Evolutionary conservation across 2,797 vertebrate genomes (phyloP), one percentile per base, ranked within the genome.

Genomic region (Sphenopsis melanotis): DNA sequence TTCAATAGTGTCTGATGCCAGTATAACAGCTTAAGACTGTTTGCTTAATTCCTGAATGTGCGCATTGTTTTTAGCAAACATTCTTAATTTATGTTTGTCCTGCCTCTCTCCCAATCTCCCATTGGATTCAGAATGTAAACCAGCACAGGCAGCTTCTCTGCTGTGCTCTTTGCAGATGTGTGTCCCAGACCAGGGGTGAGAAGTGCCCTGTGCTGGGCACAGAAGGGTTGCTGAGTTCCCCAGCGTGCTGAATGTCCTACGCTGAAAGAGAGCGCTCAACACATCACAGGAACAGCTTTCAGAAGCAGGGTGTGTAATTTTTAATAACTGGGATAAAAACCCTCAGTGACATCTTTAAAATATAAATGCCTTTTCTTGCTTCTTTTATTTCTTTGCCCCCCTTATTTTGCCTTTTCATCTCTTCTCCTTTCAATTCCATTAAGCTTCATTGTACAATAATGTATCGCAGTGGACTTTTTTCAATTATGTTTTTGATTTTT

Each of bases 401-500:
- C 55, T 30, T 24, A 20, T 87, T 95, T 88, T 72, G 93, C 89
- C 97, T 97, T 96, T 97, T 96, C 96, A 97, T 97, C 97, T 97
- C 94, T 95, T 57, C 83, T 93, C 92, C 95, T 92, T 94, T 96
- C 83, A 88, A 24, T 96, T 95, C 96, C 93, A 90, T 97, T 85
- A 96, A 91, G 94, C 94, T 91, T 97, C 95, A 94, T 68, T 84
- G 94, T 97, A 96, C 61, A 60, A 88, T 97, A 97, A 97, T 97
- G 96, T 96, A 97, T 97, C 74, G 3, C 96, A 96, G 96, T 88
- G 83, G 95, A 97, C 97, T 97, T 98, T 97, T 98, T 98, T 96
- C 97, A 97, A 94, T 98, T 98, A 98, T 88, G 95, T 94, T 97
- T 96, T 89, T 96, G 94, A 97, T 97, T 97, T 97, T 97, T 96